Percentiles rank a stretch among this genome's conserved stretches.
These are phyloP conservation scores for Sminthurinus aureus DNA, from an alignment of 2,888 invertebrate species.

Conservation along the genomic window DNA sequence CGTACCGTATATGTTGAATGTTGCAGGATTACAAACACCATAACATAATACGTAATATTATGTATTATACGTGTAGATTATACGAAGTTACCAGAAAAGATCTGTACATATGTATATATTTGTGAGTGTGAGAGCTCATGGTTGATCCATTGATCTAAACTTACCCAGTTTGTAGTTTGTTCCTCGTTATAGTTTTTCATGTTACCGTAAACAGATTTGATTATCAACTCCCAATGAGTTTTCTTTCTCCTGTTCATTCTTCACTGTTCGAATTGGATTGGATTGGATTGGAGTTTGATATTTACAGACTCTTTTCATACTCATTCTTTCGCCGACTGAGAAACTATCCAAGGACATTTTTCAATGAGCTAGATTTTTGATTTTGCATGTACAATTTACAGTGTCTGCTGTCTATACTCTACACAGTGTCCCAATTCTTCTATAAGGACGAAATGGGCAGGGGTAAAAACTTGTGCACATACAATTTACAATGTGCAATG, in stretches of 20 bases:
- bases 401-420: too few relatives aligned
- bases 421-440: too few relatives aligned
- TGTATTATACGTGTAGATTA: not conserved
- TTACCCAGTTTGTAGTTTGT: constrained; percentile 46
- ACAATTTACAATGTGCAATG: not conserved
- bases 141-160: constrained; percentile 39
- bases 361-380: not conserved
- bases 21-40: too few relatives aligned
- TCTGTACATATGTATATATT: not conserved
- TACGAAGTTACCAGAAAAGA: not conserved
- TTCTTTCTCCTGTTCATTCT: not conserved
- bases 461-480: not conserved
- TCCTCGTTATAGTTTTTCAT: constrained; percentile 44
- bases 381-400: not conserved
- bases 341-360: not conserved
- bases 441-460: not conserved
- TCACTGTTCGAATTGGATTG: not conserved
- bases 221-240: constrained; percentile 30
- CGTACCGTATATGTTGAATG: too few relatives aligned
- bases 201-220: constrained; percentile 39
- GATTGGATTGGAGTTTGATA: not conserved
- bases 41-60: not conserved
- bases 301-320: not conserved
- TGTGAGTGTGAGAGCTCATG: constrained; percentile 19
- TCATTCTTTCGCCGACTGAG: not conserved